Evolutionary conservation across 2,888 invertebrate genomes (phyloP), one percentile per base, ranked within the genome.

Genomic region (Invenusta paracnida): DNA sequence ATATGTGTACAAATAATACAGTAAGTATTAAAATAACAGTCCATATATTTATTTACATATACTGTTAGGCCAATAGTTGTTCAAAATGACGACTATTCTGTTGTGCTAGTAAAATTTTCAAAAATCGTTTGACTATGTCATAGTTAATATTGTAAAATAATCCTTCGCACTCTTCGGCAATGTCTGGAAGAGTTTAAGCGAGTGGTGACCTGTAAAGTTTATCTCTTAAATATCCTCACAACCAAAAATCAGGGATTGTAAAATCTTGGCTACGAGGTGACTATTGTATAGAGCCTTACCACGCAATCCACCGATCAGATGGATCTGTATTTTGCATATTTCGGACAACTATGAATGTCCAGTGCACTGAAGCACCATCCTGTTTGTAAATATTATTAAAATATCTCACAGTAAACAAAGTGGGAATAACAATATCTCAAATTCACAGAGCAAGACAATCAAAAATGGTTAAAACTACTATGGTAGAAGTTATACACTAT

Each of bases 51-150:
- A 73, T 73, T 73, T 73, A 73, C 73, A 73, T 13, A 73, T 73
- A 73, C 73, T 13, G 73, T 73, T 73, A 73, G 73, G 25, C 73
- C 73, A 73, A 73, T 73, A n/a, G 23, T 73, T n/a, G 73, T 73
- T 73, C 73, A 73, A 23, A 5, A 73, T n/a, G 73, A 73, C 73
- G 73, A 73, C 73, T 23, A 5, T 73, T 73, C 11, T 73, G 73
- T 73, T 73, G 73, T 73, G 23, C 73, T 73, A 23, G 5, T 5
- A 73, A 73, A 5, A 73, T 5, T 73, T 73, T 73, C 2, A 73
- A 73, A 73, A 73, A 73, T 73, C 73, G 73, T 23, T 73, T 73
- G 73, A 73, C 73, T 23, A 73, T 73, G 73, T n/a, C 73, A 73
- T 73, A 73, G 73, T 73, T 23, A 73, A 73, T 73, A 73, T 73